These are phyloP conservation scores for Colius striatus DNA, from an alignment of 2,113 vertebrate species.

Conservation along the genomic window DNA sequence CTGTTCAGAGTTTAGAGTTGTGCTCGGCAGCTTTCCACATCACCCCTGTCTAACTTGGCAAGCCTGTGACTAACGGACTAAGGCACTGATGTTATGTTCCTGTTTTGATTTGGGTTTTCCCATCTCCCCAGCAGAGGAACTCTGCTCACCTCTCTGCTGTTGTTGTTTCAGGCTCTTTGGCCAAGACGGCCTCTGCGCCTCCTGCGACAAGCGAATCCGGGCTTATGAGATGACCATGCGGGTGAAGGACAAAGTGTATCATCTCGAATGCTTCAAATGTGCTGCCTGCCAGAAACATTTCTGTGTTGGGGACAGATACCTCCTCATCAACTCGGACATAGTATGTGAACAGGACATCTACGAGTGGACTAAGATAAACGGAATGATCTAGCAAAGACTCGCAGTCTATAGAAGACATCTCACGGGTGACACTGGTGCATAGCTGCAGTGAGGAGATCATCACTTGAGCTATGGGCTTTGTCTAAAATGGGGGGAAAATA, in stretches of 20 bases:
- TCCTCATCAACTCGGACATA: slow-evolving; percentile 99
- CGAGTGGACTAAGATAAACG: slow-evolving; percentile 97
- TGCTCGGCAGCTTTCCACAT: not conserved
- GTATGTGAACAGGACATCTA: slow-evolving; percentile 99
- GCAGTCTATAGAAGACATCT: not conserved
- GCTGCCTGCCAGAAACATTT: slow-evolving; percentile 99
- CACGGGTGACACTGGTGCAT: not conserved
- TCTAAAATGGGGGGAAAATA: not conserved
- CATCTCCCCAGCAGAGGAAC: not conserved
- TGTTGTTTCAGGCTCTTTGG: slow-evolving; percentile 88
- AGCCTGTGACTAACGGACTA: not conserved
- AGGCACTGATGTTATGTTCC: not conserved
- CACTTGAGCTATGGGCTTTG: slow-evolving; percentile 46
- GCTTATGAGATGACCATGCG: slow-evolving; percentile 99
- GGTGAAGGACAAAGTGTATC: slow-evolving; percentile 98
- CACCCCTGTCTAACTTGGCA: not conserved
- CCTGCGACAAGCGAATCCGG: slow-evolving; percentile 96
- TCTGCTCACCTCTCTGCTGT: not conserved
- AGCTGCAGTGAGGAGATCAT: not conserved
- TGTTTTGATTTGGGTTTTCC: not conserved
- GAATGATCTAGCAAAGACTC: slow-evolving; percentile 79
- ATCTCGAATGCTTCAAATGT: slow-evolving; percentile 98
- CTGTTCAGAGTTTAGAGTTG: not conserved
- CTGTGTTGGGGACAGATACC: slow-evolving; percentile 97
- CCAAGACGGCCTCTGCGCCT: slow-evolving; percentile 95